Conservation (phyloP, 1,140 invertebrate genomes). For the Euura saliciscinereae region DNA sequence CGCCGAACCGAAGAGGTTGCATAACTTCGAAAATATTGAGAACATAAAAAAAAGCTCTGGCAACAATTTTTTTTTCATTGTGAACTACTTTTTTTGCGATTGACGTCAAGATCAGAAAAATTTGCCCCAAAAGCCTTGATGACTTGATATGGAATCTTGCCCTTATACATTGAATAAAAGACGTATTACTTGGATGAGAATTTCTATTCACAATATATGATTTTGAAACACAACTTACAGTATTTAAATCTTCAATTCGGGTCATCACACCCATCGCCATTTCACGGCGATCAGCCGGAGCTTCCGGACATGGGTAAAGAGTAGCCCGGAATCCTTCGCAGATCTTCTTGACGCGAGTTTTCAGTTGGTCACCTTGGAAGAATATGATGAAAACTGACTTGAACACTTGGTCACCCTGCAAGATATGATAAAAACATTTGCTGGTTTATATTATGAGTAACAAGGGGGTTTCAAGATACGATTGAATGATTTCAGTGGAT, state of each 20-base stretch:
- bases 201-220: neutral
- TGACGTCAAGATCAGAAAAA: too few relatives aligned
- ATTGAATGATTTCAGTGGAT: neutral
- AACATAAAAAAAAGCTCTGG: too few relatives aligned
- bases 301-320: conserved; percentile 94
- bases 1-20: too few relatives aligned
- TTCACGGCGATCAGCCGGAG: conserved; percentile 84
- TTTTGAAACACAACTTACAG: conserved; percentile 61
- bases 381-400: conserved; percentile 99
- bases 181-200: neutral
- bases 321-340: conserved; percentile 96
- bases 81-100: too few relatives aligned
- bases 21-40: too few relatives aligned
- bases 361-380: conserved; percentile 99
- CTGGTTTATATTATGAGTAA: conserved; percentile 11
- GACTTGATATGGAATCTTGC: conserved; percentile 5
- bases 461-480: conserved; percentile 5
- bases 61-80: too few relatives aligned
- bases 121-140: neutral
- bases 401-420: conserved; percentile 90
- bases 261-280: conserved; percentile 95
- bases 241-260: conserved; percentile 89
- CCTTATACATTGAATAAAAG: neutral
- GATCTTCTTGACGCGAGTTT: conserved; percentile 97
- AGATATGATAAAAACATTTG: conserved; percentile 27